phyloP scores from a whole-genome alignment of 2,113 vertebrate genomes.

The Noturus placidus region DNA sequence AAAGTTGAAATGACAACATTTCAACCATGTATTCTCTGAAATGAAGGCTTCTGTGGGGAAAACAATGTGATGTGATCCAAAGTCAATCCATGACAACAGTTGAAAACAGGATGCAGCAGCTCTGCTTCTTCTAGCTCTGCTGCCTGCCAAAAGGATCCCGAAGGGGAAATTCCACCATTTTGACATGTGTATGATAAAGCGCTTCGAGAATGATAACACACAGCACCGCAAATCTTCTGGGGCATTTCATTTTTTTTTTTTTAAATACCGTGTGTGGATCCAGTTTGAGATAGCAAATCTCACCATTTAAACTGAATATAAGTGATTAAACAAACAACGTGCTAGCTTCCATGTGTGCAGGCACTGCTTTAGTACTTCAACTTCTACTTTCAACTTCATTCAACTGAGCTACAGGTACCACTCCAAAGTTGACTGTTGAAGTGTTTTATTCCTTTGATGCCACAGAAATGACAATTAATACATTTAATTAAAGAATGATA shows the following conservation, averaged over 20 bases:
- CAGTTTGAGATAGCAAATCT: neutral
- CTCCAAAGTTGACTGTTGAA: neutral
- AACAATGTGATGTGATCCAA: constrained; percentile 40
- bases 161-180: constrained; percentile 52
- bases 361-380: neutral
- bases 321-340: neutral
- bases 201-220: constrained; percentile 3
- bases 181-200: constrained; percentile 40
- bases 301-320: neutral
- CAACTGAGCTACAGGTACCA: neutral
- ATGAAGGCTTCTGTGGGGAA: neutral
- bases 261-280: neutral
- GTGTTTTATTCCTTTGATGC: neutral
- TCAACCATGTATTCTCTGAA: neutral
- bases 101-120: constrained; percentile 54
- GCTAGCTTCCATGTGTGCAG: neutral
- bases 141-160: constrained; percentile 39
- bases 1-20: neutral
- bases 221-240: neutral
- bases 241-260: too few species aligned
- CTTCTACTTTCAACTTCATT: neutral
- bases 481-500: neutral
- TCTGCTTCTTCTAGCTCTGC: constrained; percentile 34
- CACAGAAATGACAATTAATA: neutral
- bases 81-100: constrained; percentile 39